Evolutionary conservation across 2,113 vertebrate genomes (phyloP).

Genomic region (Colius striatus): DNA sequence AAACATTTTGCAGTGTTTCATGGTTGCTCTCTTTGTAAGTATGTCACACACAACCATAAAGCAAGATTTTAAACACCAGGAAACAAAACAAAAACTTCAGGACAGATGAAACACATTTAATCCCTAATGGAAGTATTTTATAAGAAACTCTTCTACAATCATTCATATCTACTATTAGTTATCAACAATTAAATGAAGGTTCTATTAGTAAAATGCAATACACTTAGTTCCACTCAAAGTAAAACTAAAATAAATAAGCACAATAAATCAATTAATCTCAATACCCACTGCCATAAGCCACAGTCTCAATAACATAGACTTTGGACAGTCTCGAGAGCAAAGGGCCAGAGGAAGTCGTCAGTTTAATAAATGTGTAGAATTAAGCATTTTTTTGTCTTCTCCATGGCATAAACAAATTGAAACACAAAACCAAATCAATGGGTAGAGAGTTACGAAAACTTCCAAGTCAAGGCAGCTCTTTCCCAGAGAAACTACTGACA

Average conservation of each 20-base stretch:
- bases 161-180: background rate
- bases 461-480: background rate
- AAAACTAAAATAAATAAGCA: slow-evolving; percentile 25
- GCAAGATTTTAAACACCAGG: background rate
- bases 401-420: background rate
- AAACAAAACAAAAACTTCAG: slow-evolving; percentile 14
- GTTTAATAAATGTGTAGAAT: background rate
- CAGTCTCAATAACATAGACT: background rate
- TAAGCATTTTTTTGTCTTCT: background rate
- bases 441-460: background rate
- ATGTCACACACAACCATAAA: background rate
- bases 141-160: background rate
- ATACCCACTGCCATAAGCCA: background rate
- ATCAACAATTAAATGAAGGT: slow-evolving; percentile 28
- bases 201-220: background rate
- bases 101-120: background rate
- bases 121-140: background rate
- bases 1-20: slow-evolving; percentile 14
- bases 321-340: background rate
- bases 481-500: background rate
- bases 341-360: background rate
- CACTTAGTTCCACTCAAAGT: background rate
- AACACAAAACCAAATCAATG: background rate
- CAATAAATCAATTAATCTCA: background rate
- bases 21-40: background rate